Conservation (phyloP, 2,888 invertebrate genomes). For the Anaspis maculata region DNA sequence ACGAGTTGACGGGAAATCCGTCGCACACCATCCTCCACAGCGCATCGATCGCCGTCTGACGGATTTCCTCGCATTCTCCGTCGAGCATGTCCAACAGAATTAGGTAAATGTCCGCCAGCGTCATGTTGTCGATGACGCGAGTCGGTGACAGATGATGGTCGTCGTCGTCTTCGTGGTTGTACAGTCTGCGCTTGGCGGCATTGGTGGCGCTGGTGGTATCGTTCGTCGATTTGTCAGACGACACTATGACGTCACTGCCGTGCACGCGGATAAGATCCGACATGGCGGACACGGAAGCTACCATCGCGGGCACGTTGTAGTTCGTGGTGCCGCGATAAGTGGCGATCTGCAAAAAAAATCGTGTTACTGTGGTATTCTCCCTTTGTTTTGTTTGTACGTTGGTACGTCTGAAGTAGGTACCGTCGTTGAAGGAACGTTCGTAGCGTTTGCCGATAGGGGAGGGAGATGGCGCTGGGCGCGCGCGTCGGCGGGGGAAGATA, state of each 20-base stretch:
- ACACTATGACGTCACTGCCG: too few species aligned
- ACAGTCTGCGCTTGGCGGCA: constrained; percentile 13
- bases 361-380: too few species aligned
- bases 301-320: constrained; percentile 2
- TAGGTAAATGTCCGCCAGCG: constrained; percentile 16
- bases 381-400: too few species aligned
- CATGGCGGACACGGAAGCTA: constrained; percentile 13
- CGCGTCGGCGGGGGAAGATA: too few species aligned
- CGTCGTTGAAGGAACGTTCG: too few species aligned
- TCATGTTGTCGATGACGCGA: constrained; percentile 3
- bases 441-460: too few species aligned
- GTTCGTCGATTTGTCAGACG: constrained; percentile 3
- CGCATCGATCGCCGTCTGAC: constrained; percentile 14
- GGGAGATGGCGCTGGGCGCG: too few species aligned
- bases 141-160: background rate
- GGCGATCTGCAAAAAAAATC: constrained; percentile 4
- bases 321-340: constrained; percentile 3
- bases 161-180: constrained; percentile 16
- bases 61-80: constrained; percentile 22
- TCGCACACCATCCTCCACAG: constrained; percentile 16
- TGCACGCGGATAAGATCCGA: constrained; percentile 20
- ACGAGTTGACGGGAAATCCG: constrained; percentile 17
- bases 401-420: too few species aligned
- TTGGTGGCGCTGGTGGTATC: constrained; percentile 7
- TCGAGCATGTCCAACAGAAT: constrained; percentile 24